phyloP scores from a whole-genome alignment of 1,140 invertebrate genomes.

The Chymomyza costata region DNA sequence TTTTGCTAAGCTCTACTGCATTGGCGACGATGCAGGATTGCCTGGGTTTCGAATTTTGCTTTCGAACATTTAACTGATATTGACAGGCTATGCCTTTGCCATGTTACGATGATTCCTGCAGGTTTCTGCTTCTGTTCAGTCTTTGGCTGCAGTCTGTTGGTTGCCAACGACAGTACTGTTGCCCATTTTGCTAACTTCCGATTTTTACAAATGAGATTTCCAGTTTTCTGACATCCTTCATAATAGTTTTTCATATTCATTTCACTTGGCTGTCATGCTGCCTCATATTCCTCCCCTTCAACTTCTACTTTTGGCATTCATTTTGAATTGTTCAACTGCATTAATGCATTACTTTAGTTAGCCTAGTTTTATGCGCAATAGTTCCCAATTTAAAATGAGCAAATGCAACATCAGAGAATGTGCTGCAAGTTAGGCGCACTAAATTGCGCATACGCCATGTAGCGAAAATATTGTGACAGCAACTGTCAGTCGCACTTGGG shows the following conservation, averaged over 20 bases:
- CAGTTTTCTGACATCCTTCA: conserved; percentile 51
- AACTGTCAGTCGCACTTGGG: neutral
- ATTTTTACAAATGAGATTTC: conserved; percentile 59
- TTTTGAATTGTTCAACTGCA: too few species aligned
- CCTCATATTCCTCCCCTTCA: neutral
- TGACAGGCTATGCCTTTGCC: conserved; percentile 61
- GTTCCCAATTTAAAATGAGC: too few species aligned
- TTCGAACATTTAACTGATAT: conserved; percentile 54
- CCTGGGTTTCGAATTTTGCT: conserved; percentile 18
- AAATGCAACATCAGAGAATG: too few species aligned
- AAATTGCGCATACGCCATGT: conserved; percentile 12
- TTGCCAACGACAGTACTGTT: too few species aligned
- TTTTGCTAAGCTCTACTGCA: conserved; percentile 21
- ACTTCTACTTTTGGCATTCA: conserved; percentile 10
- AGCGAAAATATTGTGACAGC: conserved; percentile 1
- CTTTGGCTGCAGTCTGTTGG: too few species aligned
- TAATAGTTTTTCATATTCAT: conserved; percentile 19
- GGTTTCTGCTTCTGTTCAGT: too few species aligned
- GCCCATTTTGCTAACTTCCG: too few species aligned
- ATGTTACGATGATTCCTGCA: conserved; percentile 24
- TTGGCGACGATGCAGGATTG: conserved; percentile 19
- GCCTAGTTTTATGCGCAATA: too few species aligned
- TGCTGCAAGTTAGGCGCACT: neutral
- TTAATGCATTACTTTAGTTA: too few species aligned
- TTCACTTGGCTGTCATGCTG: neutral